Evolutionary conservation across 1,140 invertebrate genomes (phyloP).

Genomic region (Drosophila kurseongensis): DNA sequence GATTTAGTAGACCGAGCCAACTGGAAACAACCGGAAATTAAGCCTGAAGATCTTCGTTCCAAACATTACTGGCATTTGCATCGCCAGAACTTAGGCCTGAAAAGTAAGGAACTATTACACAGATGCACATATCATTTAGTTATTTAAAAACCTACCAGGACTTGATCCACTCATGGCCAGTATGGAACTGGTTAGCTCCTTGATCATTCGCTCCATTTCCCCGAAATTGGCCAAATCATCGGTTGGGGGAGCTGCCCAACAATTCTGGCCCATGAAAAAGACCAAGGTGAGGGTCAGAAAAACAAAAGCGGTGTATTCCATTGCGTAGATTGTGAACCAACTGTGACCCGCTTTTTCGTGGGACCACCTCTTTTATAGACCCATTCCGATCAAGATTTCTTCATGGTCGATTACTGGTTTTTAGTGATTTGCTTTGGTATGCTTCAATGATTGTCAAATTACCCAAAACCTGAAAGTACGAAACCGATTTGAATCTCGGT

Average conservation of each 20-base stretch:
- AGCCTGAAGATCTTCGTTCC: conserved; percentile 26
- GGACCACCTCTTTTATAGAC: conserved; percentile 32
- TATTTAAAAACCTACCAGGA: conserved; percentile 1
- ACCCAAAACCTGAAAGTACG: conserved; percentile 6
- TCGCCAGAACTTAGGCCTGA: neutral
- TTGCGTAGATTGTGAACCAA: neutral
- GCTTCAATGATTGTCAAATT: conserved; percentile 55
- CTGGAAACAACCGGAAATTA: neutral
- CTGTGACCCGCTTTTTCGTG: neutral
- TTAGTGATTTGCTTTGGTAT: conserved; percentile 3
- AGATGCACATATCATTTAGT: too few relatives aligned
- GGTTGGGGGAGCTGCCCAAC: conserved; percentile 38
- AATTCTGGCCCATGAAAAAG: conserved; percentile 8
- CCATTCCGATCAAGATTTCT: conserved; percentile 13
- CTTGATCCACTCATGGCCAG: conserved; percentile 44
- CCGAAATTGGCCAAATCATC: conserved; percentile 48
- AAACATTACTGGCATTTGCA: conserved; percentile 1
- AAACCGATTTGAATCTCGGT: neutral
- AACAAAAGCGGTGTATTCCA: conserved; percentile 26
- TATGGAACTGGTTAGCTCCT: conserved; percentile 61
- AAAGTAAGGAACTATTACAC: neutral
- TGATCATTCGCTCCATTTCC: conserved; percentile 58
- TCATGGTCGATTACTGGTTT: conserved; percentile 43
- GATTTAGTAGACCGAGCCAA: conserved; percentile 45
- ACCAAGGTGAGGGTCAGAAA: conserved; percentile 24